These are phyloP conservation scores for Epinotia brunnichana DNA, from an alignment of 2,888 invertebrate species.

Conservation along the genomic window DNA sequence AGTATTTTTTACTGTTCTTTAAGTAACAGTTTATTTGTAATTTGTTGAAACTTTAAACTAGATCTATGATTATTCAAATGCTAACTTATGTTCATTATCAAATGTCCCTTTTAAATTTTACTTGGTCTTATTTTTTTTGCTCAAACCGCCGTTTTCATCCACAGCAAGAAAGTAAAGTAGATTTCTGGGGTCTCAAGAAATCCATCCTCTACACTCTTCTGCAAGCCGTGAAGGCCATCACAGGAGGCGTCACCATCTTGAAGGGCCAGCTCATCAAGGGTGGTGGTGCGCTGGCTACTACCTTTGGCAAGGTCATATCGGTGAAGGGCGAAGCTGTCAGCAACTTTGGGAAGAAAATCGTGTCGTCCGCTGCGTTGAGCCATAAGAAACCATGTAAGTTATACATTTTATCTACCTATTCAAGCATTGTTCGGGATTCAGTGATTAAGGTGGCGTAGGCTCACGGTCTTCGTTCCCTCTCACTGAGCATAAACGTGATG, in stretches of 20 bases:
- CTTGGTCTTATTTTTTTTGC: too few relatives aligned
- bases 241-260: slow-evolving; percentile 93
- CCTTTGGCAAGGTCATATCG: slow-evolving; percentile 85
- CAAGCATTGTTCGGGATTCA: too few relatives aligned
- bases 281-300: slow-evolving; percentile 85
- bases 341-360: slow-evolving; percentile 90
- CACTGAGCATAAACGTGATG: too few relatives aligned
- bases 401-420: neutral
- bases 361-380: slow-evolving; percentile 88
- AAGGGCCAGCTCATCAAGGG: slow-evolving; percentile 94
- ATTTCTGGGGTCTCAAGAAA: slow-evolving; percentile 91
- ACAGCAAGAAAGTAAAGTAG: slow-evolving; percentile 78
- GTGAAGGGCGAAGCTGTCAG: slow-evolving; percentile 91
- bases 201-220: slow-evolving; percentile 91
- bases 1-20: too few relatives aligned
- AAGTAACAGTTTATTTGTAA: too few relatives aligned
- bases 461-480: too few relatives aligned
- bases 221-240: slow-evolving; percentile 94
- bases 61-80: too few relatives aligned
- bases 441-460: too few relatives aligned
- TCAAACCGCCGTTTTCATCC: slow-evolving; percentile 3
- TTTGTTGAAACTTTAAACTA: too few relatives aligned
- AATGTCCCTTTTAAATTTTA: neutral
- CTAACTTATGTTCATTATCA: neutral
- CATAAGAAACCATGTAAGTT: slow-evolving; percentile 69